Base-by-base conservation (phyloP, 2,113 vertebrate genomes). In the Falcunculus frontatus region DNA sequence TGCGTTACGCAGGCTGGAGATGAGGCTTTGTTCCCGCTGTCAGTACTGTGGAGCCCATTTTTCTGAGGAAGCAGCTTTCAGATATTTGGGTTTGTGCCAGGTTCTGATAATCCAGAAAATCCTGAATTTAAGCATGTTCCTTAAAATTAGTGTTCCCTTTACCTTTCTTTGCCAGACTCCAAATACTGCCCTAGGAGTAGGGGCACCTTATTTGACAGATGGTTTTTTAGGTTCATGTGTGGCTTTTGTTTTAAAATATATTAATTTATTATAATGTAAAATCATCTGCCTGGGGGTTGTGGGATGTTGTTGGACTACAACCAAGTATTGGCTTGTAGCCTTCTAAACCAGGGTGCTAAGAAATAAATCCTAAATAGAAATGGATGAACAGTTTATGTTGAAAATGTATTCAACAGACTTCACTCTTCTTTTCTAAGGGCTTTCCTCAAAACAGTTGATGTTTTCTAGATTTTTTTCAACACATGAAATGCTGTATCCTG, bases 261-360 rank as follows among this genome's bases (percentile, higher is more conserved):
- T 92, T 89, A 70, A 81, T 90, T 92, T 86, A 95, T 97, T 96
- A 87, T 81, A 96, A 95, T 87, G 90, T 96, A 92, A 95, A 95
- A 91, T 94, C 77, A 90, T 89, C 88, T 95, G 92, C 96, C 93
- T 0, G 65, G 84, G 94, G 89, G 95, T 94, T 94, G 90, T 87
- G 84, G 86, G 95, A 95, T 95, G 86, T 86, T 93, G 80, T 76
- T 97, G 96, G 95, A 96, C 33, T 59, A 72, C 57, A 65, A 96
- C 96, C 96, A 95, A 95, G 86, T 46, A 84, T 84, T 96, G 93
- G 96, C 95, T 94, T 93, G 83, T 92, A 96, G 96, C 96, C 93
- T 90, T 92, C 93, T 86, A 95, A 96, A 92, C 76, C 88, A 92
- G 93, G 85, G 95, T 94, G 85, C 82, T 94, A 79, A 93, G 94